Conservation (phyloP, 1,140 invertebrate genomes). For the Hirudo medicinalis region DNA sequence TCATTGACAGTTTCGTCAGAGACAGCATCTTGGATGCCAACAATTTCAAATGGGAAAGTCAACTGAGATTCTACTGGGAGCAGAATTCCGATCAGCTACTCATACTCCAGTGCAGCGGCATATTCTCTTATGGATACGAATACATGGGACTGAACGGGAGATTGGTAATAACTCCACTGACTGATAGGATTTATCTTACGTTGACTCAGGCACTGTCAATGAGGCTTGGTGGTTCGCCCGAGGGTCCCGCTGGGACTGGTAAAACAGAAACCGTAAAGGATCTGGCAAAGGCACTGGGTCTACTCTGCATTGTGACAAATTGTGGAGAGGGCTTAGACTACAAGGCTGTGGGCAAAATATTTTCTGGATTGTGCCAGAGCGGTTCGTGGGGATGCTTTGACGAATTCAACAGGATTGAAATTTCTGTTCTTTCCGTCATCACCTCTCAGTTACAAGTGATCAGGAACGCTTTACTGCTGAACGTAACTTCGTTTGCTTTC, state of each 20-base stretch:
- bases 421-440: slow-evolving; percentile 76
- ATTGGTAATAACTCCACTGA: slow-evolving; percentile 78
- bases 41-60: slow-evolving; percentile 84
- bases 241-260: slow-evolving; percentile 55
- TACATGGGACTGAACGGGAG: slow-evolving; percentile 83
- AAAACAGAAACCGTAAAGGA: slow-evolving; percentile 85
- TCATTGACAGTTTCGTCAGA: slow-evolving; percentile 69
- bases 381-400: slow-evolving; percentile 67
- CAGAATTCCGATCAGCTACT: slow-evolving; percentile 64
- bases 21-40: slow-evolving; percentile 63
- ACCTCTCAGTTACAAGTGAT: slow-evolving; percentile 79
- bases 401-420: slow-evolving; percentile 79
- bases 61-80: slow-evolving; percentile 77
- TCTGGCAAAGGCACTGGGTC: slow-evolving; percentile 69
- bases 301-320: slow-evolving; percentile 76
- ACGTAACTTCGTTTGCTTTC: slow-evolving; percentile 63
- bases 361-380: slow-evolving; percentile 59
- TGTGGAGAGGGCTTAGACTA: slow-evolving; percentile 84
- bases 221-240: slow-evolving; percentile 70
- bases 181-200: slow-evolving; percentile 76
- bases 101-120: slow-evolving; percentile 67
- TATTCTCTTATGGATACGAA: slow-evolving; percentile 82
- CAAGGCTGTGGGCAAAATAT: slow-evolving; percentile 65
- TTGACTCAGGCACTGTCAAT: slow-evolving; percentile 62
- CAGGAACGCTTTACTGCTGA: slow-evolving; percentile 60